Conservation (phyloP, 2,113 vertebrate species). For the Barbus barbus region DNA sequence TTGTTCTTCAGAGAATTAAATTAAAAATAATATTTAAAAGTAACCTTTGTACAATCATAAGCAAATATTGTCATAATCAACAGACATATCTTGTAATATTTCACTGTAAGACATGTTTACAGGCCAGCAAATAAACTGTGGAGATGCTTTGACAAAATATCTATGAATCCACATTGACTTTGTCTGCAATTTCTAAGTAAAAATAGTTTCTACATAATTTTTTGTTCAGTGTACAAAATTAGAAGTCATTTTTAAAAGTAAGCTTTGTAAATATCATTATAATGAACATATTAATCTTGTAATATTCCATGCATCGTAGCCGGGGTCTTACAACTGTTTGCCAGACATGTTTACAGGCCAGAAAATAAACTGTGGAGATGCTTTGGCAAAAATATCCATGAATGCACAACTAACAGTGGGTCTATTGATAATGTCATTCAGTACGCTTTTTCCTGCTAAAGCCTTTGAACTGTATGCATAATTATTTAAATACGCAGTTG, state of each 20-base stretch:
- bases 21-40: not conserved
- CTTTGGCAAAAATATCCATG: slow-evolving; percentile 17
- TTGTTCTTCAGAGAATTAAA: too few relatives aligned
- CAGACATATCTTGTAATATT: not conserved
- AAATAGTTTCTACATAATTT: too few relatives aligned
- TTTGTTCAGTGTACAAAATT: too few relatives aligned
- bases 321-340: not conserved
- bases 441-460: not conserved
- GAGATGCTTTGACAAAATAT: not conserved
- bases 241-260: not conserved
- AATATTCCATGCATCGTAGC: not conserved
- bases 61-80: not conserved
- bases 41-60: not conserved
- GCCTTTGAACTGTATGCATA: slow-evolving; percentile 22
- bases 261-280: not conserved
- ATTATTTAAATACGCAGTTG: slow-evolving; percentile 14
- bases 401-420: slow-evolving; percentile 21
- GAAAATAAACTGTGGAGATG: not conserved
- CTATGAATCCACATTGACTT: too few relatives aligned
- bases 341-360: not conserved
- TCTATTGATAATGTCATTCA: slow-evolving; percentile 20
- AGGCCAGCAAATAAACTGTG: not conserved
- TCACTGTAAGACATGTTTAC: not conserved
- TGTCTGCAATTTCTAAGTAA: too few relatives aligned
- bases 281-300: not conserved